Base-by-base conservation (phyloP, 1,140 invertebrate species). In the Temnothorax longispinosus region DNA sequence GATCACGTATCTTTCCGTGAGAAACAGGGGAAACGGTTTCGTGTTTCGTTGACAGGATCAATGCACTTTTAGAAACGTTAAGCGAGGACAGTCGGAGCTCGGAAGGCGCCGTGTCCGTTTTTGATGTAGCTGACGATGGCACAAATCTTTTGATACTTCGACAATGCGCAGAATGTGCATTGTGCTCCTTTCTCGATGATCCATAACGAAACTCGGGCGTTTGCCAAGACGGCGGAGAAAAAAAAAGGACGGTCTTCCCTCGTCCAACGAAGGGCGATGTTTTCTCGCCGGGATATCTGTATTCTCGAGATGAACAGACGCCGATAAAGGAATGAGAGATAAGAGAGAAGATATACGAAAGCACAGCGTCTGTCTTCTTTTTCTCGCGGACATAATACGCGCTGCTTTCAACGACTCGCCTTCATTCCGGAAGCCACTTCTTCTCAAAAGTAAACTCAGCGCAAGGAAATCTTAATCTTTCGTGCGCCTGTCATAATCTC, bases 111-210 rank as follows among this genome's bases (percentile, higher is more conserved):
- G 18, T 41, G 71, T 74, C 41, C 67, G 41, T 84, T 74, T 27
- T 75, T 84, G 80, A 75, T 62, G 69, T 41, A 84, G 41, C 52
- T 84, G 80, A 84, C 41, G 32, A 32, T 41, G 41, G 69, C 44
- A 56, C 80, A 75, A 75, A 84, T 84, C 80, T 84, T 69, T 84
- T 84, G 69, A 81, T 81, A 56, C 69, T 74, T 62, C 32, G 69
- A 75, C 80, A 84, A 74, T 82, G 54, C 80, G 47, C 67, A 82
- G 27, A 27, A 60, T 74, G 80, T 15, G 56, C 32, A 84, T 84
- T 84, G 80, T 75, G 27, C 38, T 81, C 15, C 50, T 56, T 71
- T 56, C 38, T 56, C 50, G 64, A 56, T 58, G 64, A 54, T 58
- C 65, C 78, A 56, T 71, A 44, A 81, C 78, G 65, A 71, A 81